Evolutionary conservation across 2,888 invertebrate species (phyloP), one percentile per base, ranked within the genome.

Genomic region (Diarsia rubi): DNA sequence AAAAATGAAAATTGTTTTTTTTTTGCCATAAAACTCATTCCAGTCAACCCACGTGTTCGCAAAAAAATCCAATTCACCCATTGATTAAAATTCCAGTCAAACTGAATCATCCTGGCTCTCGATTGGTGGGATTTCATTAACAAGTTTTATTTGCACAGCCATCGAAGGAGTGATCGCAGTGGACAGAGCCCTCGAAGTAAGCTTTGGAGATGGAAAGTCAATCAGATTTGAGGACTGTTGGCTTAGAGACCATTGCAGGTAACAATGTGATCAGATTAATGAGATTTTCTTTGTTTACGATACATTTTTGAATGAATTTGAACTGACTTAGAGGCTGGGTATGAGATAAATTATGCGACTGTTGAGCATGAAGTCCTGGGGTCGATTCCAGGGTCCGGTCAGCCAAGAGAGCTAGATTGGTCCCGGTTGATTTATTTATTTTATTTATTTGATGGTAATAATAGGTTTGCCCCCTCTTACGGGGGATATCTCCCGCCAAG

Each of bases 201-300:
- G 81, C 21, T 94, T 94, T 69, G 79, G 83, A n/a, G 84, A 91
- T 86, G 93, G 88, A n/a, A 89, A 85, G 45, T 79, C 82, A 16
- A 88, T 94, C 73, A 84, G 77, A 45, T 94, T 95, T 83, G 95
- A 97, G 88, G 95, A 95, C 73, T 93, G 95, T 83, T 97, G 97
- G 97, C 93, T 97, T 19, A 92, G 97, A 78, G 97, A 97, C 88
- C 96, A 97, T 87, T 97, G 97, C 94, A 96, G 97, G 96, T 97
- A 89, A 84, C 72, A 75, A 74, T 57, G 49, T 49, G 1, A 42
- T 11, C 6, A 6, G 45, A 42, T 42, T 54, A 67, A 70, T 59
- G 69, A 14, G 42, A 42, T 60, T 59, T 49, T 66, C 59, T 52
- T 42, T 27, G 12, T 37, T 67, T 16, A n/a, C 16, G 5, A 27